Evolutionary conservation across 2,797 vertebrate species (phyloP).

Genomic region (Schizopygopsis pylzovi): DNA sequence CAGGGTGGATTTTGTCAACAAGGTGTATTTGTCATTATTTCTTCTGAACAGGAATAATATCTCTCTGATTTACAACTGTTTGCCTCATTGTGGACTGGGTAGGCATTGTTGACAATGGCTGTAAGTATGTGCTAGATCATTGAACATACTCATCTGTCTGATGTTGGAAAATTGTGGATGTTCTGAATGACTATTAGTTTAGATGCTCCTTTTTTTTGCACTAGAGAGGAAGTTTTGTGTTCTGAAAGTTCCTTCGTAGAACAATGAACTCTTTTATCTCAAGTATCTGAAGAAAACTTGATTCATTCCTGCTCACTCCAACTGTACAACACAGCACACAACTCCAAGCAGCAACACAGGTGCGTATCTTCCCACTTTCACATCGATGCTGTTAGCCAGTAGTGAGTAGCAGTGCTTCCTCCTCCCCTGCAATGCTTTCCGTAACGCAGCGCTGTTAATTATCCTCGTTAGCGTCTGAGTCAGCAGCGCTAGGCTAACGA

Average conservation of each 20-base stretch:
- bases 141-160: background rate
- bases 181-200: background rate
- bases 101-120: background rate
- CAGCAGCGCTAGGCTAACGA: conserved; percentile 84
- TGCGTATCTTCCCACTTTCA: conserved; percentile 46
- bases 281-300: background rate
- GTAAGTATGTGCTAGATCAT: background rate
- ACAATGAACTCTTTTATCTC: background rate
- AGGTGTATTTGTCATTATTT: background rate
- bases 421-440: conserved; percentile 84
- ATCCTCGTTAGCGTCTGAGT: conserved; percentile 88
- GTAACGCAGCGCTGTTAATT: conserved; percentile 95
- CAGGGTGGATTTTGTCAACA: background rate
- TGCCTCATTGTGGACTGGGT: background rate
- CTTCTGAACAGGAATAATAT: background rate
- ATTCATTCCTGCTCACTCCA: background rate
- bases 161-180: background rate
- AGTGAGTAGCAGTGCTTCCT: conserved; percentile 66
- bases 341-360: background rate
- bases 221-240: background rate
- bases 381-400: conserved; percentile 63
- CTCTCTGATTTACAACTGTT: background rate
- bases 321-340: background rate
- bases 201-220: background rate
- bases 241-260: background rate